Conservation (phyloP, 2,888 invertebrate genomes). For the Drosophila multiciliata region DNA sequence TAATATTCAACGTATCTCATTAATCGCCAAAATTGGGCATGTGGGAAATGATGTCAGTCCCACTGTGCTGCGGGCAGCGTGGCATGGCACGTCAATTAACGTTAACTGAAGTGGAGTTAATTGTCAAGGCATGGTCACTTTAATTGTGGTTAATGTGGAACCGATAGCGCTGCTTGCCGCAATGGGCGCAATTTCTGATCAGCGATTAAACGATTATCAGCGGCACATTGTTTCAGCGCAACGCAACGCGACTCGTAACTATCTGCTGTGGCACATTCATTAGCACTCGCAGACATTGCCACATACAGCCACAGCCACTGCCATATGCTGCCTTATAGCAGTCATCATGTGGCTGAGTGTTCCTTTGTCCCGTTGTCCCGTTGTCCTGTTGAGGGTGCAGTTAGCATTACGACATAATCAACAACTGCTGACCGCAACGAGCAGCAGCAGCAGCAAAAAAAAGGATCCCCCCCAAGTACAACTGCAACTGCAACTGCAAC, state of each 20-base stretch:
- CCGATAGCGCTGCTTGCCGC: slow-evolving; percentile 52
- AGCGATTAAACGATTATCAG: slow-evolving; percentile 70
- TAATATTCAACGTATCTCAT: background rate
- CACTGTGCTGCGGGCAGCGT: slow-evolving; percentile 41
- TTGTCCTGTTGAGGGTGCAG: slow-evolving; percentile 22
- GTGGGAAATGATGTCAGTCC: background rate
- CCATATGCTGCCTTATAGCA: slow-evolving; percentile 52
- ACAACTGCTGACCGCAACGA: slow-evolving; percentile 60
- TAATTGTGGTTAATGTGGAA: slow-evolving; percentile 73
- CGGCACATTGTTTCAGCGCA: slow-evolving; percentile 30
- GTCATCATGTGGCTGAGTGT: slow-evolving; percentile 50
- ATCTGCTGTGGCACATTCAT: slow-evolving; percentile 30
- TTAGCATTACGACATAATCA: slow-evolving; percentile 56
- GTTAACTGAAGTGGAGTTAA: slow-evolving; percentile 74
- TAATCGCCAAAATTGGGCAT: background rate
- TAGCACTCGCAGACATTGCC: slow-evolving; percentile 20
- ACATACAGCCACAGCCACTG: slow-evolving; percentile 1
- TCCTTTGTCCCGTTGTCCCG: background rate
- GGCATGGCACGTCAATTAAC: slow-evolving; percentile 53
- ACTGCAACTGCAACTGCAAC: background rate
- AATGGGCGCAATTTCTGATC: slow-evolving; percentile 61
- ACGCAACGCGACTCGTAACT: background rate
- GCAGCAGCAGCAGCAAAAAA: background rate
- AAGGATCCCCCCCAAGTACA: background rate
- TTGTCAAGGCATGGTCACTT: slow-evolving; percentile 62